These are phyloP conservation scores for Pararge aegeria DNA, from an alignment of 1,140 invertebrate species.

Conservation along the genomic window DNA sequence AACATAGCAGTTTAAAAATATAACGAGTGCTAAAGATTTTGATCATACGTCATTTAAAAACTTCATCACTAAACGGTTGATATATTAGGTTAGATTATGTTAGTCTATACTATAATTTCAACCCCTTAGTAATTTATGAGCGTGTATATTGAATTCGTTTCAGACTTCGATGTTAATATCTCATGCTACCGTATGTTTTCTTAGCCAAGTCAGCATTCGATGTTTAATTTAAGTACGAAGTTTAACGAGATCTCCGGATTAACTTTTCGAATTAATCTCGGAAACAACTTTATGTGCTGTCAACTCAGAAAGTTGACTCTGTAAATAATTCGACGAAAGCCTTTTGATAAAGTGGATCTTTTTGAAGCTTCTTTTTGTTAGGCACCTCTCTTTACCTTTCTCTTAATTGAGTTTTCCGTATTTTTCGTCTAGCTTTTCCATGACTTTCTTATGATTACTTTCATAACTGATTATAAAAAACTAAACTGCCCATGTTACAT, in stretches of 20 bases:
- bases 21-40: too few relatives aligned
- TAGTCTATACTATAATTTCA: too few relatives aligned
- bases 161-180: neutral
- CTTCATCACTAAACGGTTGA: too few relatives aligned
- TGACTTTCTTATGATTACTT: neutral
- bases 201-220: conserved; percentile 8
- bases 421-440: neutral
- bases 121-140: too few relatives aligned
- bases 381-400: neutral
- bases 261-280: conserved; percentile 26
- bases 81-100: too few relatives aligned
- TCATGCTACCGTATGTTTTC: conserved; percentile 6
- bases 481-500: too few relatives aligned
- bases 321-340: conserved; percentile 2
- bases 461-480: too few relatives aligned
- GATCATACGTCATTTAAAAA: too few relatives aligned
- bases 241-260: conserved; percentile 16
- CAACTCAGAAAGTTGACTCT: conserved; percentile 7
- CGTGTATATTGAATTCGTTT: neutral
- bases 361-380: conserved; percentile 6
- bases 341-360: neutral
- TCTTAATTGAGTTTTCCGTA: neutral
- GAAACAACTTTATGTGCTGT: conserved; percentile 20
- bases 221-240: conserved; percentile 20
- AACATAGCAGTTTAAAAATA: too few relatives aligned